Base-by-base conservation (phyloP, 2,888 invertebrate genomes). In the Hololepta plana region DNA sequence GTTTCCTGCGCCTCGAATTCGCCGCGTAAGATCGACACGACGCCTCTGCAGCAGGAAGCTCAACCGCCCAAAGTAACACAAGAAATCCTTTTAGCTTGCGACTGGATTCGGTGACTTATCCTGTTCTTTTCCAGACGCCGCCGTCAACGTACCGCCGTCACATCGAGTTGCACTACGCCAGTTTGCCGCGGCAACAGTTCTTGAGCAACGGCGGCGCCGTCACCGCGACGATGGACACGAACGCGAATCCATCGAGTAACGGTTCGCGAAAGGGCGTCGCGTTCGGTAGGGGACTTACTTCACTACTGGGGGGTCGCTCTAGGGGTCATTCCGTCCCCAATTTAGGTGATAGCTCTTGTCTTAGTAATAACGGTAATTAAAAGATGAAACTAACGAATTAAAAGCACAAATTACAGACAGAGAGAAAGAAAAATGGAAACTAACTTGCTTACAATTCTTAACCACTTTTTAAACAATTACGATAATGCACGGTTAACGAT, bases 291-390 rank as follows among this genome's bases (percentile, higher is more conserved):
- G 52, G 52, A 39, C 41, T 52, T 48, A 46, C 48, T 37, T 46
- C 51, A 51, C 57, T 53, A 43, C 57, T 49, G 47, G 57, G 62
- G 58, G 66, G 61, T 61, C 60, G 67, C 62, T 59, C 69, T 49
- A 67, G 72, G 60, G 82, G 84, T 58, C 76, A 73, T 49, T 87
- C 87, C 47, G 85, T 87, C 53, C 88, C 88, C 47, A 84, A 85
- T 63, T 62, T 90, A 85, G 87, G 87, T 87, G 55, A 11, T 4
- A 20, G n/a, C 17, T 8, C n/a, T 7, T 17, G n/a, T n/a, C 2
- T 10, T 28, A 24, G 15, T 12, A 23, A 11, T 26, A 23, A 24
- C 21, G 11, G 12, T 17, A 9, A 13, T 23, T 23, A 7, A 14
- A 25, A 24, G n/a, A 19, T n/a, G n/a, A n/a, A n/a, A n/a, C n/a